Conservation (phyloP, 1,140 invertebrate genomes). For the Ylistrum balloti region DNA sequence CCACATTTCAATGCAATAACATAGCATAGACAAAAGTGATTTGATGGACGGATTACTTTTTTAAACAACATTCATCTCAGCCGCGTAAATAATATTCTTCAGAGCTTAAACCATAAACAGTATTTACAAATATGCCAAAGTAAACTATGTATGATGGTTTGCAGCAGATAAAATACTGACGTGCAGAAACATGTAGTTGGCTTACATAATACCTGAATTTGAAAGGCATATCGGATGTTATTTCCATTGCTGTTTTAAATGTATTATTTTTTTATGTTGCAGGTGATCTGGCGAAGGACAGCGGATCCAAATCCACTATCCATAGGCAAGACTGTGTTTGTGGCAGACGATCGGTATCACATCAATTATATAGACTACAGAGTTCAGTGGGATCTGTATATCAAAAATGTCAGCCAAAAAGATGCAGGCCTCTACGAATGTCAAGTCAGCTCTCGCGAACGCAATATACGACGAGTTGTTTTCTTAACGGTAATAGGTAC, state of each 20-base stretch:
- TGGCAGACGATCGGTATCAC: constrained; percentile 65
- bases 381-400: constrained; percentile 94
- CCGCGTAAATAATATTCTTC: too few relatives aligned
- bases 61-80: too few relatives aligned
- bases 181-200: too few relatives aligned
- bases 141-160: too few relatives aligned
- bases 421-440: constrained; percentile 96
- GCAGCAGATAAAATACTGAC: too few relatives aligned
- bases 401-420: constrained; percentile 92
- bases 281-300: constrained; percentile 73
- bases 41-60: too few relatives aligned
- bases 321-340: constrained; percentile 68
- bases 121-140: too few relatives aligned
- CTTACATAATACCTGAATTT: not conserved
- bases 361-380: constrained; percentile 88
- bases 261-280: not conserved
- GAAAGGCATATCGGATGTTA: not conserved
- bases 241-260: not conserved
- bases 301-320: constrained; percentile 73
- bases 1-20: too few relatives aligned
- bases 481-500: constrained; percentile 57
- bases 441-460: constrained; percentile 89
- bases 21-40: too few relatives aligned
- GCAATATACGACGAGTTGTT: constrained; percentile 50
- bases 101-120: too few relatives aligned